phyloP scores from a whole-genome alignment of 2,888 invertebrate genomes.

The Reticulitermes lucifugus region DNA sequence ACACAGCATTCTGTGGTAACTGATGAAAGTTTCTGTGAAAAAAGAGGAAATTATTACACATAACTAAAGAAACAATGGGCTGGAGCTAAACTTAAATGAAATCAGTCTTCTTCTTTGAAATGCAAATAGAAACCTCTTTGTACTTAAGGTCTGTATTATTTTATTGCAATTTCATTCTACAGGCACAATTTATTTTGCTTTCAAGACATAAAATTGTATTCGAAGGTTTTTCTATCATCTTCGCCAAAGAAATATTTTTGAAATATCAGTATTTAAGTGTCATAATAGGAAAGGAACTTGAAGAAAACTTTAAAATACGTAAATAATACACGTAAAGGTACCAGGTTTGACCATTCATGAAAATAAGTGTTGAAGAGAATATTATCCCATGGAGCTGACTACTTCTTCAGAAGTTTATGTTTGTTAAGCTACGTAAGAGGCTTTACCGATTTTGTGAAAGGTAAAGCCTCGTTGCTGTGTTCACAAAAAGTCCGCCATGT shows the following conservation, averaged over 20 bases:
- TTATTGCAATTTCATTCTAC: neutral
- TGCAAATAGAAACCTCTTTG: conserved; percentile 3
- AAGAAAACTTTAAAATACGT: neutral
- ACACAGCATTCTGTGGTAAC: neutral
- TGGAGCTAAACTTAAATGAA: neutral
- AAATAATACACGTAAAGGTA: neutral
- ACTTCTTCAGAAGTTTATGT: no score
- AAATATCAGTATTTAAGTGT: neutral
- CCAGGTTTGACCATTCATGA: no score
- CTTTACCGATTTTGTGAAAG: no score
- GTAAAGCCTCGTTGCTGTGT: no score
- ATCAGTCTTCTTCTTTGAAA: conserved; percentile 7
- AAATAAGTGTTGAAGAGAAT: no score
- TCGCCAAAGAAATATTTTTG: neutral
- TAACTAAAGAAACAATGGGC: conserved; percentile 3
- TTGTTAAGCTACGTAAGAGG: no score
- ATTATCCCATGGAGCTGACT: no score
- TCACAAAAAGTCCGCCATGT: no score
- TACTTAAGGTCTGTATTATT: neutral
- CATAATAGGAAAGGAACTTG: neutral
- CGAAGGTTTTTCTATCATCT: neutral
- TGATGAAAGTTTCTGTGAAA: neutral
- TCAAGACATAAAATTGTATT: neutral
- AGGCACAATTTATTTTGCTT: neutral
- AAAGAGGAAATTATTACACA: conserved; percentile 5